Evolutionary conservation across 2,113 vertebrate genomes (phyloP).

Genomic region (Chaetodon auriga): DNA sequence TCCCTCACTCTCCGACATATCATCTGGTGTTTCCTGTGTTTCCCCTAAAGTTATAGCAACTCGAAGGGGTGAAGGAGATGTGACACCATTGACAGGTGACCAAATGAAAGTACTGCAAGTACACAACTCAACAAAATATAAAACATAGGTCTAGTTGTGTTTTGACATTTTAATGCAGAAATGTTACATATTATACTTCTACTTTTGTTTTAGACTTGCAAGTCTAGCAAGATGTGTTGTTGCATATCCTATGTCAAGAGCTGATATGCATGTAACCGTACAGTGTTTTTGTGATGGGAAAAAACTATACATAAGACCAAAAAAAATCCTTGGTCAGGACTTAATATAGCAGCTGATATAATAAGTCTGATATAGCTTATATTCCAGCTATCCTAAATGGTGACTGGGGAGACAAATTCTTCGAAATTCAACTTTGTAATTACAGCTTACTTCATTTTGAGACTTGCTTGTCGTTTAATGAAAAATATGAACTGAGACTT

Average conservation of each 20-base stretch:
- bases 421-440: background rate
- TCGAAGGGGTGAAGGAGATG: no score
- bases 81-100: no score
- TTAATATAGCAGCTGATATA: background rate
- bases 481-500: slow-evolving; percentile 16
- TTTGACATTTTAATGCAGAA: no score
- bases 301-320: background rate
- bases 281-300: background rate
- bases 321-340: background rate
- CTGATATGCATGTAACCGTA: background rate
- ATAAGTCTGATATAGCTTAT: no score
- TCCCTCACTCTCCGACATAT: no score
- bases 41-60: no score
- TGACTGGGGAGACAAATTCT: background rate
- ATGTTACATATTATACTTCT: no score
- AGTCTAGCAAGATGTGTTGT: background rate
- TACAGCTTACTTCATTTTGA: background rate
- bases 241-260: background rate
- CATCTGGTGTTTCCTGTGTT: no score
- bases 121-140: no score
- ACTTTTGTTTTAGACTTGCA: slow-evolving; percentile 1
- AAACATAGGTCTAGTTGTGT: no score
- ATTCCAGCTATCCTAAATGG: background rate
- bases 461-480: slow-evolving; percentile 4
- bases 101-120: no score